These are phyloP conservation scores for Molorchus minor DNA, from an alignment of 2,888 invertebrate species.

Conservation along the genomic window DNA sequence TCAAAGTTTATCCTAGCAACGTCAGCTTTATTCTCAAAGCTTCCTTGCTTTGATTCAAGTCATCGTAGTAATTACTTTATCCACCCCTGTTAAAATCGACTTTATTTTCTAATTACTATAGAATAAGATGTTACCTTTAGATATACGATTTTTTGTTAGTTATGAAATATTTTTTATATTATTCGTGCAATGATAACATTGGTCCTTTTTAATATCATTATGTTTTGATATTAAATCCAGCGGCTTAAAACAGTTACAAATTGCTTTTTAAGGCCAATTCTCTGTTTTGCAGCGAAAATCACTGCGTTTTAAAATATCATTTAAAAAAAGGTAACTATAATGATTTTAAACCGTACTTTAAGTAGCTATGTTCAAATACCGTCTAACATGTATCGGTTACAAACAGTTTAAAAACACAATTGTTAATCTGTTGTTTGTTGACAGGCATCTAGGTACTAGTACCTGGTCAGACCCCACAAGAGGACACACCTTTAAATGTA, in stretches of 20 bases:
- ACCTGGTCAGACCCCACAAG: slow-evolving; percentile 57
- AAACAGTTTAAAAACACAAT: slow-evolving; percentile 62
- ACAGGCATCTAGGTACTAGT: slow-evolving; percentile 53
- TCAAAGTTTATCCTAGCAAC: slow-evolving; percentile 47
- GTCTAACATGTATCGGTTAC: slow-evolving; percentile 60
- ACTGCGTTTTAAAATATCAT: no score
- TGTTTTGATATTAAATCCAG: no score
- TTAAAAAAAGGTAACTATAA: no score
- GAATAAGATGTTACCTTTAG: slow-evolving; percentile 14
- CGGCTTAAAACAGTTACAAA: no score
- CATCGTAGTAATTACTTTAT: slow-evolving; percentile 53
- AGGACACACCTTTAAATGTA: slow-evolving; percentile 55
- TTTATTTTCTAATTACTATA: slow-evolving; percentile 23
- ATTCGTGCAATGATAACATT: no score
- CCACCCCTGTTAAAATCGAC: slow-evolving; percentile 35
- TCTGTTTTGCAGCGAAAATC: no score
- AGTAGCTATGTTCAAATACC: slow-evolving; percentile 21
- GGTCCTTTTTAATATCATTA: no score
- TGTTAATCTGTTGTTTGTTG: slow-evolving; percentile 62
- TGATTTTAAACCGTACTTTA: slow-evolving; percentile 7
- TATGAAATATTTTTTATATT: no score
- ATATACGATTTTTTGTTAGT: slow-evolving; percentile 1
- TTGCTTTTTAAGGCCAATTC: no score
- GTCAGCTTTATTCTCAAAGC: slow-evolving; percentile 47
- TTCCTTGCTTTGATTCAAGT: slow-evolving; percentile 48